These are phyloP conservation scores for Columbina picui DNA, from an alignment of 2,113 vertebrate species.

Conservation along the genomic window DNA sequence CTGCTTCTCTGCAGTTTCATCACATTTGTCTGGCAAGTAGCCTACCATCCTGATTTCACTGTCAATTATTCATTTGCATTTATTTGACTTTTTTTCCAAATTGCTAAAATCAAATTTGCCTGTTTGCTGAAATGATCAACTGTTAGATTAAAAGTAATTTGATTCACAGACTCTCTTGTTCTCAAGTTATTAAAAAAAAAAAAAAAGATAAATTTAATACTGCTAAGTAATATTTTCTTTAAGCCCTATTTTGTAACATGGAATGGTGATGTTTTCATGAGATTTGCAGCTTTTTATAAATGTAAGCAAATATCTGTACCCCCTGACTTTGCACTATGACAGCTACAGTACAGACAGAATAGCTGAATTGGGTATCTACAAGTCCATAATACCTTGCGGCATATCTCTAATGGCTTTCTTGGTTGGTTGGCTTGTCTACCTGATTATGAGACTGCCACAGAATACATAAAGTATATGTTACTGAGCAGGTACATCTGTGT, in stretches of 20 bases:
- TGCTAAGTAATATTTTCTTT: not conserved
- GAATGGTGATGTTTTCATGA: not conserved
- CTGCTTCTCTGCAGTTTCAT: not conserved
- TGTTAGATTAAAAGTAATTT: not conserved
- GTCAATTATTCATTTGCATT: not conserved
- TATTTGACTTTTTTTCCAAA: slow-evolving; percentile 1
- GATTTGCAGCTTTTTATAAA: not conserved
- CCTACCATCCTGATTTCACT: not conserved
- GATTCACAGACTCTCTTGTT: not conserved
- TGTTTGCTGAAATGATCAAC: not conserved
- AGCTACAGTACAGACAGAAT: not conserved
- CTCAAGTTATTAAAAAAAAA: not conserved
- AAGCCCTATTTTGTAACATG: not conserved
- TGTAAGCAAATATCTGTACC: not conserved
- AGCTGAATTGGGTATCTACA: not conserved
- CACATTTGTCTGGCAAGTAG: not conserved
- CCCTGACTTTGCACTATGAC: not conserved
- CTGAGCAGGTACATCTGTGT: not conserved
- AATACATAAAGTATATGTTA: not conserved
- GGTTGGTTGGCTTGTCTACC: not conserved
- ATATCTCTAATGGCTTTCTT: not conserved
- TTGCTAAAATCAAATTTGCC: not conserved
- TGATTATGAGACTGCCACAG: not conserved
- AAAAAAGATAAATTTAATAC: not conserved
- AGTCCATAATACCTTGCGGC: not conserved